These are phyloP conservation scores for Lydus trimaculatus DNA, from an alignment of 2,888 invertebrate species.

Conservation along the genomic window DNA sequence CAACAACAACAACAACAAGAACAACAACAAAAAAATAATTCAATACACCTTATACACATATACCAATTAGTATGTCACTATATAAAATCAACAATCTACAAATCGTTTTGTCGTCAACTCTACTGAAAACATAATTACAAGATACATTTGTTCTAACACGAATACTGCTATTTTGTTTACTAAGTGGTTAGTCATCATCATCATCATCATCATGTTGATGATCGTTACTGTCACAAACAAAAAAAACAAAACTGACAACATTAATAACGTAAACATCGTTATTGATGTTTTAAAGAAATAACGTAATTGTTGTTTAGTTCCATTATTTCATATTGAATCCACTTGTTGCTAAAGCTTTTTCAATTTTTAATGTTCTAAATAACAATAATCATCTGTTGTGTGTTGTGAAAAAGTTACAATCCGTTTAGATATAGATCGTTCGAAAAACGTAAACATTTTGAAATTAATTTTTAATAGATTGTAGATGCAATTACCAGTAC, in stretches of 20 bases:
- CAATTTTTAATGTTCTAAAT: neutral
- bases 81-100: constrained; percentile 34
- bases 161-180: constrained; percentile 10
- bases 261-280: neutral
- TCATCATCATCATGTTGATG: neutral
- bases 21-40: neutral
- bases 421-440: too few species aligned
- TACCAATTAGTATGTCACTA: constrained; percentile 23
- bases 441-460: too few species aligned
- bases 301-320: neutral
- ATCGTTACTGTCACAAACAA: neutral
- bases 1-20: neutral
- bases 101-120: constrained; percentile 35
- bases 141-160: constrained; percentile 11
- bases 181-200: neutral
- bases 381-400: too few species aligned
- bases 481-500: too few species aligned
- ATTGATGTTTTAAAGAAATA: neutral
- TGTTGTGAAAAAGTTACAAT: too few species aligned
- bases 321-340: neutral
- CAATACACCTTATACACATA: neutral
- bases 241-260: neutral
- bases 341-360: neutral
- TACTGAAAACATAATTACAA: constrained; percentile 28
- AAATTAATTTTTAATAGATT: too few species aligned